These are phyloP conservation scores for Sepiola atlantica DNA, from an alignment of 2,888 invertebrate genomes.

Conservation along the genomic window DNA sequence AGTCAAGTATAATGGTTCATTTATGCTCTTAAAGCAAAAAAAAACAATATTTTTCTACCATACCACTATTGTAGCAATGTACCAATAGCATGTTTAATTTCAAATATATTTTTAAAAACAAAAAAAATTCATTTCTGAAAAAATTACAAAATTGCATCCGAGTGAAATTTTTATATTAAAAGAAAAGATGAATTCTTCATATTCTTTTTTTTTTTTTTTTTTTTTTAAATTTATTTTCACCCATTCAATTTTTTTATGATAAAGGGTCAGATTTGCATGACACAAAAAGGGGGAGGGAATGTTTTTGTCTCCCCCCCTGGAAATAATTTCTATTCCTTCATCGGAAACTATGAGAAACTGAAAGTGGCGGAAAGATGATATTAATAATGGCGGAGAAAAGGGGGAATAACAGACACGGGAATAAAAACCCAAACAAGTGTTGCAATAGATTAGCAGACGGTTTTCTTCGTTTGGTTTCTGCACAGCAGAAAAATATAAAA, in stretches of 20 bases:
- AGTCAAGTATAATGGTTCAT: too few species aligned
- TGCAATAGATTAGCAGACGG: constrained; percentile 23
- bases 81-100: background rate
- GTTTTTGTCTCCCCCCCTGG: too few species aligned
- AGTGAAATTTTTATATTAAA: background rate
- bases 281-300: background rate
- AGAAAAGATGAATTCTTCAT: background rate
- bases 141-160: background rate
- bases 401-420: background rate
- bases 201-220: background rate
- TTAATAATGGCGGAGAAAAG: background rate
- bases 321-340: constrained; percentile 18
- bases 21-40: too few species aligned
- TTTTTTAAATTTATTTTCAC: background rate
- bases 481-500: constrained; percentile 48
- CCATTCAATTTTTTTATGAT: background rate
- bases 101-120: background rate
- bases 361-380: background rate
- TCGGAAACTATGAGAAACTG: background rate
- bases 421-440: constrained; percentile 32
- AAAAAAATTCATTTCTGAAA: background rate
- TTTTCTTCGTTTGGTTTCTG: constrained; percentile 42
- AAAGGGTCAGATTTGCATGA: background rate
- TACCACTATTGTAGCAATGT: too few species aligned
- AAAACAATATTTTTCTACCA: too few species aligned